Conservation (phyloP, 2,797 vertebrate species). For the Epinephelus coioides region DNA sequence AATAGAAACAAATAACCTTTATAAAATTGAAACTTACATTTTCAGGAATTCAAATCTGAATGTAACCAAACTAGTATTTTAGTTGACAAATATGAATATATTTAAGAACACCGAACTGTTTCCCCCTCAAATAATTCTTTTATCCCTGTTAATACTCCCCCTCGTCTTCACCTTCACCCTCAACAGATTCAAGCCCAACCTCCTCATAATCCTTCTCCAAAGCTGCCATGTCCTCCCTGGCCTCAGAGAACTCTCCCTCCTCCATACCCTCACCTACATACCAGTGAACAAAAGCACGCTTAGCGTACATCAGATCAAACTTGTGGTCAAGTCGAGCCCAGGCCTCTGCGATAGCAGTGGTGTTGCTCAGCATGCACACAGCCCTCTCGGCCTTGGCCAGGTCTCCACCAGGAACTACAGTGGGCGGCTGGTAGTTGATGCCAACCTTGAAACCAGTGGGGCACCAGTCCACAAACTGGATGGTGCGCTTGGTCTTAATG, state of each 20-base stretch:
- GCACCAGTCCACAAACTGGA: slow-evolving; percentile 25
- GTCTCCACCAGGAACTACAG: slow-evolving; percentile 20
- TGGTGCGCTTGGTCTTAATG: slow-evolving; percentile 20
- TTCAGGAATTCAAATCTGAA: too few relatives aligned
- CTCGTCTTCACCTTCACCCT: not conserved
- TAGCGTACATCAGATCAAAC: slow-evolving; percentile 19
- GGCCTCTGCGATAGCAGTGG: slow-evolving; percentile 18
- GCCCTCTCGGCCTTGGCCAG: slow-evolving; percentile 19
- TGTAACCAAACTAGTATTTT: too few relatives aligned
- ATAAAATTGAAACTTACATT: too few relatives aligned
- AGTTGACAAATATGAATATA: too few relatives aligned
- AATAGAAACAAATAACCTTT: too few relatives aligned
- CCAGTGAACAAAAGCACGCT: slow-evolving; percentile 16
- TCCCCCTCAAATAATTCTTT: too few relatives aligned
- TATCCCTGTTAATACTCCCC: not conserved
- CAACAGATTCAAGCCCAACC: not conserved
- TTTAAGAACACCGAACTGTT: too few relatives aligned
- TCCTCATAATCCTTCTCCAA: slow-evolving; percentile 7
- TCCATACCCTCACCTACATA: slow-evolving; percentile 19
- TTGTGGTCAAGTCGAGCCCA: slow-evolving; percentile 11
- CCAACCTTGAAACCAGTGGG: slow-evolving; percentile 18
- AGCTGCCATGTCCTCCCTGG: not conserved
- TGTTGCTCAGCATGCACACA: slow-evolving; percentile 20
- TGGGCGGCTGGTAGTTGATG: slow-evolving; percentile 17
- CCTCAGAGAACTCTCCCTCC: slow-evolving; percentile 2